A percentile compares a stretch with the other conserved stretches of the same genome.
Conservation (phyloP, 2,797 vertebrate species). For the Peromyscus attwateri region DNA sequence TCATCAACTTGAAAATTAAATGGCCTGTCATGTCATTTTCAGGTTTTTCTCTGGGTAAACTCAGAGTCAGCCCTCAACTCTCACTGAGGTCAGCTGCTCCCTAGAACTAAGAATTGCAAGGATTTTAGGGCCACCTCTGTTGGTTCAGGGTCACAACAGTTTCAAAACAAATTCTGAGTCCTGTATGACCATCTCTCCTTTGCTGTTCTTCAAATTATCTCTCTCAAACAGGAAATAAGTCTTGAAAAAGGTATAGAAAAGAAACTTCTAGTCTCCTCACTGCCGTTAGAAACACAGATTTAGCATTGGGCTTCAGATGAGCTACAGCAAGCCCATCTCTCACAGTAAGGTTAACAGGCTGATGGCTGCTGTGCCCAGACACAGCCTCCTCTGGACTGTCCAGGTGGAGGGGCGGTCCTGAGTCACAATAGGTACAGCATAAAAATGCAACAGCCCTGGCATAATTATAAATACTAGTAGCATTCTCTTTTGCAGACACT, state of each 20-base stretch:
- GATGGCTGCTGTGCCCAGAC: background rate
- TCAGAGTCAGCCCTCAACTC: background rate
- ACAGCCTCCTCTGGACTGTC: background rate
- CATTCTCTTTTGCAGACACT: background rate
- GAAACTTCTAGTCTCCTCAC: background rate
- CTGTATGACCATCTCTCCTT: background rate
- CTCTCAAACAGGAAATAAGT: background rate
- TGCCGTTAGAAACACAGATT: background rate
- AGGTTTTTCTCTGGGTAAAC: slow-evolving; percentile 17
- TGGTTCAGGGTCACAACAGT: slow-evolving; percentile 27
- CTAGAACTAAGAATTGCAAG: background rate
- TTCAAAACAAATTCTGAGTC: background rate
- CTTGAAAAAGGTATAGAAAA: background rate
- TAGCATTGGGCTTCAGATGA: background rate
- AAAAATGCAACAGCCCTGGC: slow-evolving; percentile 15
- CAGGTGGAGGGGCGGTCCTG: slow-evolving; percentile 40
- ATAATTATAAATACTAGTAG: slow-evolving; percentile 27
- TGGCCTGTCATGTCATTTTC: slow-evolving; percentile 48
- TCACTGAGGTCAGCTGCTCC: background rate
- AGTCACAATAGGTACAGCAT: background rate
- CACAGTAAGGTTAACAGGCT: background rate
- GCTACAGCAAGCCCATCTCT: background rate
- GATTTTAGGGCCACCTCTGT: background rate
- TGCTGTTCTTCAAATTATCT: background rate
- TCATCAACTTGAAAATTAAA: slow-evolving; percentile 57